A percentile compares a stretch with the other conserved stretches of the same genome.
Evolutionary conservation across 92 coral and sea anemone species (phyloP).

Genomic region (Pocillopora meandrina): DNA sequence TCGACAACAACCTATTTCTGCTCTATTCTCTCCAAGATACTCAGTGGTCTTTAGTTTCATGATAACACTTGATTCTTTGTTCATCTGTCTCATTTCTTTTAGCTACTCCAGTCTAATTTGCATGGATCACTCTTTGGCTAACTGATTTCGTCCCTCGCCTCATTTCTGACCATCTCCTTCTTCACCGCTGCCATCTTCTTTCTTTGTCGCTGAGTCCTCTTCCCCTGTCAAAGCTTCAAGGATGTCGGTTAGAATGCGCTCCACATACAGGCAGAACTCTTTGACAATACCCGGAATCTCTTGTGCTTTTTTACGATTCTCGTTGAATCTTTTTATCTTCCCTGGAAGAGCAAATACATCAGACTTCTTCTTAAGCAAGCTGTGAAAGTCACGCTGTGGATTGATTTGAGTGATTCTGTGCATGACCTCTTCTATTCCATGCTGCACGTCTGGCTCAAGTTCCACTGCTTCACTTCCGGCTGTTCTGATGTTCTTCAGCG

Average conservation of each 20-base stretch:
- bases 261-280: constrained; percentile 66
- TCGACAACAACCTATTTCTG: no score
- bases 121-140: constrained; percentile 56
- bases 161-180: constrained; percentile 55
- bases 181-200: constrained; percentile 63
- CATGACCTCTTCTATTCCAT: constrained; percentile 59
- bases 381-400: constrained; percentile 67
- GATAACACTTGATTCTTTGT: no score
- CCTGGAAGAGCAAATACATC: constrained; percentile 68
- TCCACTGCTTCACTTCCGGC: constrained; percentile 57
- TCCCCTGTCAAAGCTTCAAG: constrained; percentile 59
- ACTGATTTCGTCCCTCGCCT: constrained; percentile 52
- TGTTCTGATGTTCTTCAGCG: constrained; percentile 60
- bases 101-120: constrained; percentile 36
- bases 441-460: constrained; percentile 77
- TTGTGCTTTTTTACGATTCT: constrained; percentile 79
- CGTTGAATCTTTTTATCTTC: constrained; percentile 74
- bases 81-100: no score
- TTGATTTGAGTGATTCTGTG: constrained; percentile 64
- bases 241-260: constrained; percentile 62
- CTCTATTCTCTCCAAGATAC: no score
- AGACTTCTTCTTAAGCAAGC: constrained; percentile 54
- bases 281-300: constrained; percentile 72
- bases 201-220: constrained; percentile 25
- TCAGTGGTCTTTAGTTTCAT: no score